Percentiles rank a stretch among this genome's conserved stretches.
Evolutionary conservation across 2,113 vertebrate species (phyloP).

Genomic region (Elachura formosa): DNA sequence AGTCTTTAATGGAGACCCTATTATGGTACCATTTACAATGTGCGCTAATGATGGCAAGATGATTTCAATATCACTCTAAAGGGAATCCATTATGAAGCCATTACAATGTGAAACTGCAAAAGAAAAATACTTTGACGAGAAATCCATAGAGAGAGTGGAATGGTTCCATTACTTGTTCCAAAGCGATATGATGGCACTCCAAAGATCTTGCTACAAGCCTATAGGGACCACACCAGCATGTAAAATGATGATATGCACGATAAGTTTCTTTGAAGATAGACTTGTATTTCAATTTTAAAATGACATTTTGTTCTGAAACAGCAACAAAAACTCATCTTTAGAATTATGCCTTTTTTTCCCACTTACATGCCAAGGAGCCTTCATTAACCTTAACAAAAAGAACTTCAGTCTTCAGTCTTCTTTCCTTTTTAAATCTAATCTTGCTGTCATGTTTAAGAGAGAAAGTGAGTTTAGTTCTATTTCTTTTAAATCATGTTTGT

Average conservation of each 20-base stretch:
- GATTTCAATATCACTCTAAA: slow-evolving; percentile 28
- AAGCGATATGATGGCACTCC: not conserved
- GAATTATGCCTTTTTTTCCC: not conserved
- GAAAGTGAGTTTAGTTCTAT: not conserved
- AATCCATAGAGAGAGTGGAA: not conserved
- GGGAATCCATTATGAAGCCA: slow-evolving; percentile 50
- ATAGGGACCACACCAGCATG: not conserved
- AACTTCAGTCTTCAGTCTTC: not conserved
- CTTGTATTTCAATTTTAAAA: not conserved
- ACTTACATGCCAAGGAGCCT: not conserved
- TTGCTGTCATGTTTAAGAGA: not conserved
- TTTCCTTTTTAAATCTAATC: not conserved
- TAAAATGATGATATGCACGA: not conserved
- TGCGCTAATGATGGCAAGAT: slow-evolving; percentile 16
- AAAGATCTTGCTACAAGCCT: slow-evolving; percentile 11
- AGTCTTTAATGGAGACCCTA: slow-evolving; percentile 20
- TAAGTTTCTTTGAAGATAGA: not conserved
- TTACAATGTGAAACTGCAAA: slow-evolving; percentile 24
- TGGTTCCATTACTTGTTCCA: slow-evolving; percentile 37
- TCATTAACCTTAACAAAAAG: not conserved
- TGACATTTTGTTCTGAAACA: not conserved
- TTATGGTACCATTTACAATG: not conserved
- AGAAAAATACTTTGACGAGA: slow-evolving; percentile 17
- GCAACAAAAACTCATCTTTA: not conserved
- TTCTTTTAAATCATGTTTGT: not conserved